Evolutionary conservation across 2,797 vertebrate species (phyloP), one percentile per base, ranked within the genome.

Genomic region (Vireo griseus): DNA sequence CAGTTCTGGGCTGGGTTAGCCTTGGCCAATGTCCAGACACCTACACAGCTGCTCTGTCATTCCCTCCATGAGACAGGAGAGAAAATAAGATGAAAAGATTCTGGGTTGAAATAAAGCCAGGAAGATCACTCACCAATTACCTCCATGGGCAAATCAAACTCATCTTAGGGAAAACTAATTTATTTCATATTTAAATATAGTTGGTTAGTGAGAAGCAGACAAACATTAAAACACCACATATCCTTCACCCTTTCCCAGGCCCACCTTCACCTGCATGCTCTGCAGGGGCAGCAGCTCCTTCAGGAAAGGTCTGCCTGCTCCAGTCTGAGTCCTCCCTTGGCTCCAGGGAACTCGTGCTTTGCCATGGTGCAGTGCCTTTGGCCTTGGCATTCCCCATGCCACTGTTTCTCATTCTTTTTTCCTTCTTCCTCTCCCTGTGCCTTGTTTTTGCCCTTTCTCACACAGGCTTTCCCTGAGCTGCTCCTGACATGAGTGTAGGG

Each of bases 401-500:
- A 3, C 11, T 9, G 13, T 26, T 71, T 31, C 52, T 67, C 17
- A 10, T 17, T 22, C 12, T 5, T 67, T 35, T 24, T 48, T 67
- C 45, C n/a, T 25, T 48, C 16, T 33, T 58, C 20, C 21, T 91
- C 52, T 50, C n/a, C 8, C 68, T 24, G 7, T 16, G 22, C 50
- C 12, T 3, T 25, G 4, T 4, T 87, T 73, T 47, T 42, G 5
- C 57, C 29, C 9, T n/a, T 71, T 51, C 29, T 54, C 37, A 74
- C 25, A 21, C 17, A 3, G 0, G 3, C 11, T 47, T 63, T 51
- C 57, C 45, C 26, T 6, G 4, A 50, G 29, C 26, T 15, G 11
- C 16, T 18, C 2, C 28, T 16, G 5, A 28, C 50, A 31, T 0
- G 1, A 14, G 35, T 1, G 26, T 0, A 1, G 66, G 18, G 28